Base-by-base conservation (phyloP, 1,140 invertebrate species). In the Pogonus chalceus region DNA sequence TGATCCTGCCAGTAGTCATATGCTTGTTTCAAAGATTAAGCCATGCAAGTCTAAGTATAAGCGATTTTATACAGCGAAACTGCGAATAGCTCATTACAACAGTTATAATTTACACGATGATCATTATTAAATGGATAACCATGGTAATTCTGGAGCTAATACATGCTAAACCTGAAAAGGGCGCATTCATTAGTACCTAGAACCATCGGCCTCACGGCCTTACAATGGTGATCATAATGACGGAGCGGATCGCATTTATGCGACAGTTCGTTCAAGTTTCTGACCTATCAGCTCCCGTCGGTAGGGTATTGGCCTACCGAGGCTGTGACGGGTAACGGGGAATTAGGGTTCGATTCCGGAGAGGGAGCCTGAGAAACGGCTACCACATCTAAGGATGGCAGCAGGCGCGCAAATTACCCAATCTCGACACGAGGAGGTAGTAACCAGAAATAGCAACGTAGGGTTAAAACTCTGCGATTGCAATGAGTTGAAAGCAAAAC, bases 71-170 rank as follows among this genome's bases (percentile, higher is more conserved):
- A 63, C n/a, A n/a, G 78, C 74, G 77, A 80, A 80, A 79, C 79
- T 70, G 78, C 79, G 76, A 80, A 81, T 76, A 76, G 79, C 79
- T 82, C 77, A 80, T 78, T 81, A 79, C 72, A 80, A 78, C 76
- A 79, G 77, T 77, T 75, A 78, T 77, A 65, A 75, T 84, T 79
- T 82, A 72, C 80, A 83, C 82, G 67, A 73, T 80, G 77, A 63
- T 64, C 72, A 74, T 71, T 71, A 68, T 78, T 87, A 85, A 81
- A 80, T 86, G 85, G 85, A 89, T 88, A 90, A 88, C 85, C 83
- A 85, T 85, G 82, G 84, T 79, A 85, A 86, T 83, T 84, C 82
- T 85, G 84, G 83, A 87, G 84, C 81, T 85, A 84, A 85, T 84
- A 85, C 83, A 82, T 85, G 83, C 82, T 78, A 76, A 77, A n/a